Base-by-base conservation (phyloP, 2,113 vertebrate species). In the Percina caprodes region DNA sequence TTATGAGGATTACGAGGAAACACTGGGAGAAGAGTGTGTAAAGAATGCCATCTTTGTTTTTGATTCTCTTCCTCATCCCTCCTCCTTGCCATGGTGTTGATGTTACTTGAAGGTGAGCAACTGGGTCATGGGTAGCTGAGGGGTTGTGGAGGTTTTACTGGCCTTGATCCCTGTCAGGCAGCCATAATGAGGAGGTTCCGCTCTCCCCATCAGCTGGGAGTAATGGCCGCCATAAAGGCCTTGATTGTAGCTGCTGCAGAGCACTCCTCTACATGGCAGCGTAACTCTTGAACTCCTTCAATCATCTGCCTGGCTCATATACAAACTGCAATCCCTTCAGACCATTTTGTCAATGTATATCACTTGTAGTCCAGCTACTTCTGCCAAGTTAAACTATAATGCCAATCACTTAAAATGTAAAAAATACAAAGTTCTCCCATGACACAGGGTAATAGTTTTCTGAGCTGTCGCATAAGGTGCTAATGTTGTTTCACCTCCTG, bases 171-270 rank as follows among this genome's bases (percentile, higher is more conserved):
- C 66, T 39, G 82, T 90, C 88, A 86, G 74, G 33, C 23, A 65
- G 79, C 73, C 58, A 65, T 86, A 88, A 90, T 86, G 75, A 92
- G 74, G 84, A 89, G 85, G 82, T 87, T 84, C 82, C 54, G 69
- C 82, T 88, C 46, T 71, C 55, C 62, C 71, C 85, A 88, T 94
- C 82, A 86, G 77, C 76, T 83, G 79, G 75, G 77, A 88, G 82
- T 87, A 90, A 87, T 77, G 81, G 82, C 82, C 7, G 42, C 74
- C 70, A 69, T 91, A 86, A 85, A 92, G 85, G 79, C 74, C 87
- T 83, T 89, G 86, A 92, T 91, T 90, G 84, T 89, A 80, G 83
- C 83, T 88, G 79, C 80, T 75, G 86, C 73, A 75, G 75, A 79
- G 30, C 78, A 15, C 62, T 86, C 81, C 18, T 61, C 49, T 70